These are phyloP conservation scores for Psittacula echo DNA, from an alignment of 2,797 vertebrate species.

Conservation along the genomic window DNA sequence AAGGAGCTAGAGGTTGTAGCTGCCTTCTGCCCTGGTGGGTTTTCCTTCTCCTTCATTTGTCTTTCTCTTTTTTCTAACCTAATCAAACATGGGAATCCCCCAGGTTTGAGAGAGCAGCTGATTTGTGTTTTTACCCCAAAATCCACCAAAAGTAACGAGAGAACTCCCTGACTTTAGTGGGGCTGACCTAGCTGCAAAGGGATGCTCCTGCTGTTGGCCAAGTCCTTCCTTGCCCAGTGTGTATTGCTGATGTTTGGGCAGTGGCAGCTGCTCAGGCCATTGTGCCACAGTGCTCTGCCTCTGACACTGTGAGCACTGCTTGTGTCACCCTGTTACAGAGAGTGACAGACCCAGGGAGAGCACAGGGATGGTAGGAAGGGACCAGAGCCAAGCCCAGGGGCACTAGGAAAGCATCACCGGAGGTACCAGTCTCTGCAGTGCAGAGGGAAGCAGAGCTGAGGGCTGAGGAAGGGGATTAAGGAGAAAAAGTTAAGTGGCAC, in stretches of 20 bases:
- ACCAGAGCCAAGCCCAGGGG: rapidly evolving
- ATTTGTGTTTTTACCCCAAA: neutral
- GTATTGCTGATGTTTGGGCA: neutral
- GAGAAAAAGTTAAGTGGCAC: neutral
- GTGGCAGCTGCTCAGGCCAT: neutral
- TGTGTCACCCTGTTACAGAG: neutral
- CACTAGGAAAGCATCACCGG: neutral
- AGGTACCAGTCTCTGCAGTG: neutral
- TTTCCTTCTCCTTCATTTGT: neutral
- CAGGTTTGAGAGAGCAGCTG: neutral
- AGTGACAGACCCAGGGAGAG: neutral
- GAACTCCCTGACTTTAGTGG: neutral
- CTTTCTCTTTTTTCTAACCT: neutral
- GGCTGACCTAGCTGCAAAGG: neutral
- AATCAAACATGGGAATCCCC: neutral
- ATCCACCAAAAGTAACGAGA: neutral
- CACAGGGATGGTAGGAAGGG: neutral
- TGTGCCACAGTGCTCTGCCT: neutral
- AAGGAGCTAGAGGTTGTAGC: neutral
- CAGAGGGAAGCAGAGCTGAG: neutral
- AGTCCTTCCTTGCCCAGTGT: neutral
- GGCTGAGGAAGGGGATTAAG: neutral
- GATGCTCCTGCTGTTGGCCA: neutral
- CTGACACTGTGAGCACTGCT: neutral
- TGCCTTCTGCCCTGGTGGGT: neutral